phyloP scores from a whole-genome alignment of 2,797 vertebrate species.

The Harpagifer antarcticus region DNA sequence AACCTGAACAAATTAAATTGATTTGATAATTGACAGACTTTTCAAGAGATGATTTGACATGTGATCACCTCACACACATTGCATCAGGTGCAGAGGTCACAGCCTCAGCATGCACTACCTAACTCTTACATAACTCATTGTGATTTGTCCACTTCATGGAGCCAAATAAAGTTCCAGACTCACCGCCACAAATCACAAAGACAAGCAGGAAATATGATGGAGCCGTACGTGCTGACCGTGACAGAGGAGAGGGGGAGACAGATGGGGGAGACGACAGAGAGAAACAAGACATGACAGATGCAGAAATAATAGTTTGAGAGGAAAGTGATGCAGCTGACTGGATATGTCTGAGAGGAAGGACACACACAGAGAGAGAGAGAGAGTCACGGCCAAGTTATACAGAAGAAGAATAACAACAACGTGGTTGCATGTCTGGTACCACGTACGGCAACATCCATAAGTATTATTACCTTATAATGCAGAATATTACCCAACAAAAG shows the following conservation, averaged over 20 bases:
- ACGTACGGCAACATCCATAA: no score
- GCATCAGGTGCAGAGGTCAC: neutral
- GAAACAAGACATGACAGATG: conserved; percentile 31
- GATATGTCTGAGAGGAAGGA: conserved; percentile 40
- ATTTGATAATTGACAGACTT: neutral
- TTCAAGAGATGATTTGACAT: neutral
- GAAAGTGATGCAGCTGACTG: conserved; percentile 57
- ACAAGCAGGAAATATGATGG: conserved; percentile 1
- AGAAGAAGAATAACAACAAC: no score
- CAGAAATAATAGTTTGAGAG: conserved; percentile 37
- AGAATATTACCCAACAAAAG: no score
- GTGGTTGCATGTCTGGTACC: no score
- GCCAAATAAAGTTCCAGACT: conserved; percentile 11
- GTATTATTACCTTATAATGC: no score
- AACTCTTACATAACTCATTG: neutral
- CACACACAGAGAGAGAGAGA: neutral
- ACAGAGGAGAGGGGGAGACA: conserved; percentile 20
- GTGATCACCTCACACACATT: neutral
- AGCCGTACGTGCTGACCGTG: neutral
- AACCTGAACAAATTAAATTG: no score
- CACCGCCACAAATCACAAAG: conserved; percentile 44
- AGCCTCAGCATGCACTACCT: neutral
- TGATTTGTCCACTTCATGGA: conserved; percentile 2
- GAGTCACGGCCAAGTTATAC: conserved; percentile 15
- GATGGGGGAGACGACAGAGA: neutral